Conservation (phyloP, 1,140 invertebrate genomes). For the Dendroctonus valens region DNA sequence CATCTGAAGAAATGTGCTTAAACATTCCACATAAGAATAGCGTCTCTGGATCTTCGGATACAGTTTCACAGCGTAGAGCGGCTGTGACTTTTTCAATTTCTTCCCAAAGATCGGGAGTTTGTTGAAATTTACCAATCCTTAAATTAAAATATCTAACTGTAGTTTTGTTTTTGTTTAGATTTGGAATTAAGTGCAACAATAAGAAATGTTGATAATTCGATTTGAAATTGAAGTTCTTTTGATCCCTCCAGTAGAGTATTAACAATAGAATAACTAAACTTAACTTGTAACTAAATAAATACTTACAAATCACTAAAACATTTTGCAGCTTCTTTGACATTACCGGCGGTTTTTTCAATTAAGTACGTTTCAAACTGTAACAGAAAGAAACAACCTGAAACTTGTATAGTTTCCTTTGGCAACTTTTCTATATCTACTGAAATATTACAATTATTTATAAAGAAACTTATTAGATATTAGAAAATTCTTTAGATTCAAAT, state of each 20-base stretch:
- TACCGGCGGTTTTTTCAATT: constrained; percentile 75
- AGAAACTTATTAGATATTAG: too few species aligned
- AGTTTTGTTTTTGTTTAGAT: background rate
- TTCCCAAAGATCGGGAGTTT: constrained; percentile 65
- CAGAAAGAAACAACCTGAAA: background rate
- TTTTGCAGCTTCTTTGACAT: constrained; percentile 78
- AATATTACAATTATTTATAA: too few species aligned
- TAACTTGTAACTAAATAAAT: background rate
- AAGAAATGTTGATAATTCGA: background rate
- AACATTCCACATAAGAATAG: constrained; percentile 57
- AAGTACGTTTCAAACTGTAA: constrained; percentile 74
- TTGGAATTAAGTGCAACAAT: background rate
- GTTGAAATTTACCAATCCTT: constrained; percentile 52
- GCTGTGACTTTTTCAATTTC: constrained; percentile 78
- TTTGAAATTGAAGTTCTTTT: background rate
- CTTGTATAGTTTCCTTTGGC: background rate
- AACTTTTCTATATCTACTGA: background rate
- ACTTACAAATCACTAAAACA: constrained; percentile 67
- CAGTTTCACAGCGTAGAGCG: constrained; percentile 63
- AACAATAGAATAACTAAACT: background rate
- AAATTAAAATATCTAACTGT: background rate
- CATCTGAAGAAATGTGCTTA: constrained; percentile 55
- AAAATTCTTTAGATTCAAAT: too few species aligned
- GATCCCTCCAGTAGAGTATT: too few species aligned
- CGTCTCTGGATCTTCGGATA: constrained; percentile 55